A percentile compares a stretch with the other conserved stretches of the same genome.
Conservation (phyloP, 1,140 invertebrate genomes). For the Neuroterus valhalla region DNA sequence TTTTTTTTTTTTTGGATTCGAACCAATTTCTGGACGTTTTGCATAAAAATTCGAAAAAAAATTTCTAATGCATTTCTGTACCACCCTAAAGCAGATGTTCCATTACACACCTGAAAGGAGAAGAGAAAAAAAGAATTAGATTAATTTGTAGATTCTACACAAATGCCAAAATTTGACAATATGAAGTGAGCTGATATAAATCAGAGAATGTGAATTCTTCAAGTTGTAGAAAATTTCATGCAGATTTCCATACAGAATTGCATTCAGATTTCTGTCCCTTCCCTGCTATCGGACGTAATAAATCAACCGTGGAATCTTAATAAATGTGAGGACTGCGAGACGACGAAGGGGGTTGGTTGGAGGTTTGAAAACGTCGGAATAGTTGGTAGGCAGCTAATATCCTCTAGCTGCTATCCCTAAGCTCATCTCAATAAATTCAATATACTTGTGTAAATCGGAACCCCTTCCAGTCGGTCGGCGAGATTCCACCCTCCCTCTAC, state of each 20-base stretch:
- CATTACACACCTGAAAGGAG: conserved; percentile 60
- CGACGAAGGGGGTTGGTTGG: conserved; percentile 40
- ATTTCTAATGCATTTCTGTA: no score
- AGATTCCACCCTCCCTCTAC: conserved; percentile 29
- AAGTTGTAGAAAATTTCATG: conserved; percentile 58
- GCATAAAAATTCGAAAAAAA: no score
- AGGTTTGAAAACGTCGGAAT: conserved; percentile 65
- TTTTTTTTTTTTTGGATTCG: no score
- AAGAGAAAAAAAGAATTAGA: conserved; percentile 39
- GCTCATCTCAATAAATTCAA: conserved; percentile 77
- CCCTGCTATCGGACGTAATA: conserved; percentile 61
- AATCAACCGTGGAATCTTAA: conserved; percentile 73
- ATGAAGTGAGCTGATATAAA: background rate
- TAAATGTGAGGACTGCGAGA: conserved; percentile 66
- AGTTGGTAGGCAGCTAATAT: conserved; percentile 75
- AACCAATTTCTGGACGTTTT: no score
- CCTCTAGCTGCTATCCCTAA: conserved; percentile 74
- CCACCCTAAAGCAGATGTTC: no score
- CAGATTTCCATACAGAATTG: conserved; percentile 61
- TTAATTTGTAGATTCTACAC: background rate
- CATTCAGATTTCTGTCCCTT: conserved; percentile 55
- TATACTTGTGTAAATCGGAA: conserved; percentile 75
- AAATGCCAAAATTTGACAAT: no score
- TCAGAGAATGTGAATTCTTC: conserved; percentile 39
- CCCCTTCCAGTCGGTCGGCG: conserved; percentile 47